Percentiles rank a stretch among this genome's conserved stretches.
Evolutionary conservation across 1,140 invertebrate genomes (phyloP).

Genomic region (Leguminivora glycinivorella): DNA sequence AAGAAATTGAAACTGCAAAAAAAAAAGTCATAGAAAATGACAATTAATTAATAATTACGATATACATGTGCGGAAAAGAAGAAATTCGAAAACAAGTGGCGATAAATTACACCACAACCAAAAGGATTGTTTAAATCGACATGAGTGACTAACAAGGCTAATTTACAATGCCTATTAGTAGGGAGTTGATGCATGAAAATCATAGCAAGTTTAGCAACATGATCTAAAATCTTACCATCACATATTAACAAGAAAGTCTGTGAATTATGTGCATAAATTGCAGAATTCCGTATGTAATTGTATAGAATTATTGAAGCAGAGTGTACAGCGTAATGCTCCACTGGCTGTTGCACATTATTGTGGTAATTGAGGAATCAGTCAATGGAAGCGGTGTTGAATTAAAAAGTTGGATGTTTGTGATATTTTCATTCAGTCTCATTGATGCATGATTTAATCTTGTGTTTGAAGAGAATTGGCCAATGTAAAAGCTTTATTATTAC

Average conservation of each 20-base stretch:
- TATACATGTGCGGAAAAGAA: too few species aligned
- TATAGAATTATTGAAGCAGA: conserved; percentile 20
- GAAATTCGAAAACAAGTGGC: too few species aligned
- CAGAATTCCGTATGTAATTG: conserved; percentile 1
- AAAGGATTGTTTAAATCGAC: too few species aligned
- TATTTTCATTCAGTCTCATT: not conserved
- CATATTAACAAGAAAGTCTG: not conserved
- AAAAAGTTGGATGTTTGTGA: not conserved
- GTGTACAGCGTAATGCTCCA: conserved; percentile 23
- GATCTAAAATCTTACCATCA: not conserved
- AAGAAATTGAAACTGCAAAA: not conserved
- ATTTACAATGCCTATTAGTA: too few species aligned
- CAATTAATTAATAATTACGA: not conserved
- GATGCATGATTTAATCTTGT: not conserved
- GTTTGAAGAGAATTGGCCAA: not conserved
- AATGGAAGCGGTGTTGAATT: conserved; percentile 28
- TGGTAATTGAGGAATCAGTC: conserved; percentile 23
- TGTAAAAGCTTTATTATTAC: not conserved
- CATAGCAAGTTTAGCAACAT: conserved; percentile 1
- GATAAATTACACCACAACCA: too few species aligned
- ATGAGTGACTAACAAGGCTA: too few species aligned
- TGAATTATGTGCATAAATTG: conserved; percentile 14
- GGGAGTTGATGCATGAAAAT: not conserved
- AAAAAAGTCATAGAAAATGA: not conserved
- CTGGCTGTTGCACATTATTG: conserved; percentile 16